These are phyloP conservation scores for Puntigrus tetrazona DNA, from an alignment of 2,113 vertebrate genomes.

Conservation along the genomic window DNA sequence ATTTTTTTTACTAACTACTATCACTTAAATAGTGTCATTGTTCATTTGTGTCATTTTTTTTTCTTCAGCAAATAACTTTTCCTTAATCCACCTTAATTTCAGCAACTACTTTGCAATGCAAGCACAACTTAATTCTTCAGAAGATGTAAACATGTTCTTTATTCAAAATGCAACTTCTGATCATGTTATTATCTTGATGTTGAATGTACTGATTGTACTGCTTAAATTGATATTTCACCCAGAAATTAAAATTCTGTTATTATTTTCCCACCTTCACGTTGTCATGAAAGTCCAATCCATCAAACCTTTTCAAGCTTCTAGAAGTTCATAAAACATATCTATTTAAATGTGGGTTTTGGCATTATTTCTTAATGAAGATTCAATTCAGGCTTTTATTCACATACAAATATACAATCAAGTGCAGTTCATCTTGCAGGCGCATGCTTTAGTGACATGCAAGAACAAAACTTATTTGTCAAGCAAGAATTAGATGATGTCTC, in stretches of 20 bases:
- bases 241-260: background rate
- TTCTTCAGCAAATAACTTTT: background rate
- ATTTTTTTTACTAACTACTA: background rate
- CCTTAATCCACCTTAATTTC: background rate
- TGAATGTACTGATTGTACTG: background rate
- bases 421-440: background rate
- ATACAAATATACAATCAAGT: background rate
- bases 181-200: background rate
- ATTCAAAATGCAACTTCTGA: background rate
- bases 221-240: background rate
- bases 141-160: background rate
- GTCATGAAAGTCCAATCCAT: background rate
- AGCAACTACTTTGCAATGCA: background rate
- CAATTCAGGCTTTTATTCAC: background rate
- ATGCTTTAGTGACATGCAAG: too few relatives aligned
- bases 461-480: too few relatives aligned
- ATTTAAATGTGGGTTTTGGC: background rate
- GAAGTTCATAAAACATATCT: background rate
- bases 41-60: background rate
- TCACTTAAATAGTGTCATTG: background rate
- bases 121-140: background rate
- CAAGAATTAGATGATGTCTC: too few relatives aligned
- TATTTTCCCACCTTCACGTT: background rate
- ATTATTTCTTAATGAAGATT: background rate
- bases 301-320: background rate